Evolutionary conservation across 2,888 invertebrate species (phyloP).

Genomic region (Hydraecia micacea): DNA sequence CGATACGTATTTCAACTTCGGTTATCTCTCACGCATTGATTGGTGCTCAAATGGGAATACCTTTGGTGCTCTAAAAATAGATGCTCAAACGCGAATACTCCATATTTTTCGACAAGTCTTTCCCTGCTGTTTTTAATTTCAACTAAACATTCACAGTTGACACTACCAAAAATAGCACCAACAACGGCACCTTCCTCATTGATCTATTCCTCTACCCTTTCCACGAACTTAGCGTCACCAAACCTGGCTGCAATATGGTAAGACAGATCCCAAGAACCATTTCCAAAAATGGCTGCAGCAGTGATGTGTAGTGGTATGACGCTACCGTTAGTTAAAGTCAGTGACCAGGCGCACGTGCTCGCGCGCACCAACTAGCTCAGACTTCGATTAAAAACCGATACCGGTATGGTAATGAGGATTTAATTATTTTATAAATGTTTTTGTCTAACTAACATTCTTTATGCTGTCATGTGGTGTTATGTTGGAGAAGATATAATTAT

Average conservation of each 20-base stretch:
- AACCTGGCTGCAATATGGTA: not conserved
- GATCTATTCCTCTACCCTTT: not conserved
- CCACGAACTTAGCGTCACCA: not conserved
- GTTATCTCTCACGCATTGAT: not conserved
- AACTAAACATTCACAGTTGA: not conserved
- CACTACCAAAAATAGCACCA: no score
- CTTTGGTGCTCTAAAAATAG: no score
- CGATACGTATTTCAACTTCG: not conserved
- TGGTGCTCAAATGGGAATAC: no score
- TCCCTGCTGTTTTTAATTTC: not conserved
- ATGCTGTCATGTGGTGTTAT: not conserved
- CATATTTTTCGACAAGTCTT: not conserved
- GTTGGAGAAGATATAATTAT: not conserved
- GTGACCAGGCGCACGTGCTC: constrained; percentile 80
- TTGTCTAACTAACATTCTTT: constrained; percentile 12
- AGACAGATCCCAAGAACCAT: constrained; percentile 48
- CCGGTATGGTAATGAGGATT: constrained; percentile 63
- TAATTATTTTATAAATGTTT: constrained; percentile 60
- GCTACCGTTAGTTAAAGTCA: constrained; percentile 82
- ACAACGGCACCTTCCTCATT: not conserved
- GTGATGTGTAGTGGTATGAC: constrained; percentile 68
- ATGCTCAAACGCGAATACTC: no score
- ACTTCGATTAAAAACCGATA: constrained; percentile 63
- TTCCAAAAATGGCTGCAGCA: constrained; percentile 66
- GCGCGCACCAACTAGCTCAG: constrained; percentile 59